phyloP scores from a whole-genome alignment of 2,797 vertebrate genomes.

The Sebastiscus albofasciatus region DNA sequence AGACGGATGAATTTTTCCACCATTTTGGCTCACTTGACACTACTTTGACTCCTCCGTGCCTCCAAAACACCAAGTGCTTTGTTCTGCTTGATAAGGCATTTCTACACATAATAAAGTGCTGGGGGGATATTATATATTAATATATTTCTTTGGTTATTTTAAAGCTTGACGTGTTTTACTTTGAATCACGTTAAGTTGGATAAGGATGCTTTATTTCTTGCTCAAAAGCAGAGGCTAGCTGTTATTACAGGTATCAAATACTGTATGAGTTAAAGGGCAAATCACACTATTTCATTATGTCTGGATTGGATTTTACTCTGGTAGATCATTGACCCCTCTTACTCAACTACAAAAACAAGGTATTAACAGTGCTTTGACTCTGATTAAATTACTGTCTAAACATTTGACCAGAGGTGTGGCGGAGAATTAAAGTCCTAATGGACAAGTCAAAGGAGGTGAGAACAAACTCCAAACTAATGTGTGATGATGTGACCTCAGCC shows the following conservation, averaged over 20 bases:
- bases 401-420: slow-evolving; percentile 37
- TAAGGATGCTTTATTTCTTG: not conserved
- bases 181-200: not conserved
- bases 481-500: slow-evolving; percentile 45
- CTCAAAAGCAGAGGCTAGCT: not conserved
- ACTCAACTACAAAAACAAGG: slow-evolving; percentile 34
- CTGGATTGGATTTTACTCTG: slow-evolving; percentile 35
- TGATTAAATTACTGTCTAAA: slow-evolving; percentile 26
- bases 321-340: not conserved
- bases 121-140: not conserved
- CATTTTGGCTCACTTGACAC: slow-evolving; percentile 31
- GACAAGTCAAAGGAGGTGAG: slow-evolving; percentile 9
- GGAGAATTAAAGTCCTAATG: not conserved
- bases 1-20: slow-evolving; percentile 38
- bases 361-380: slow-evolving; percentile 3
- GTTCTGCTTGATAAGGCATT: not conserved
- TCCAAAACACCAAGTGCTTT: slow-evolving; percentile 16
- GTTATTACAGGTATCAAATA: not conserved
- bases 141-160: not conserved
- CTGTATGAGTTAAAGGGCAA: not conserved
- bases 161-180: not conserved
- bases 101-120: not conserved
- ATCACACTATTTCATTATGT: slow-evolving; percentile 16
- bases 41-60: slow-evolving; percentile 26
- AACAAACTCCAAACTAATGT: slow-evolving; percentile 6